These are phyloP conservation scores for Urocolius indicus DNA, from an alignment of 2,113 vertebrate species.

Conservation along the genomic window DNA sequence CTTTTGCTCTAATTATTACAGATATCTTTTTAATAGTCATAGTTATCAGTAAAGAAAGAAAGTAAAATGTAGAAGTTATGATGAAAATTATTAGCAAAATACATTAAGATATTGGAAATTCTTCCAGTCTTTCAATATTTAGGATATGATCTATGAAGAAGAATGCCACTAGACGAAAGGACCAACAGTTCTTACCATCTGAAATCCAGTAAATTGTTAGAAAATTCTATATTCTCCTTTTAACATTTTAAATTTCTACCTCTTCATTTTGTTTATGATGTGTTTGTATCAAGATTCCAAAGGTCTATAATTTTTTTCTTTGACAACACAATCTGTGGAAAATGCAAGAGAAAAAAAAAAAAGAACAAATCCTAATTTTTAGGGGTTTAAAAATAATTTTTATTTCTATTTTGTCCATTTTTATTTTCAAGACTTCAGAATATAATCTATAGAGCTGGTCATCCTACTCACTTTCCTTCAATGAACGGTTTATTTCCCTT, in stretches of 20 bases:
- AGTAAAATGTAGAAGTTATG: background rate
- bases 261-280: background rate
- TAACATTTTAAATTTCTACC: background rate
- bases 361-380: background rate
- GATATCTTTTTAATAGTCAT: background rate
- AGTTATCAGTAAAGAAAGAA: conserved; percentile 12
- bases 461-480: background rate
- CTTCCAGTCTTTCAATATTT: background rate
- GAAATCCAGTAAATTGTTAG: background rate
- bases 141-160: background rate
- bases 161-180: background rate
- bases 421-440: background rate
- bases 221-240: background rate
- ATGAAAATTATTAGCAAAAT: background rate
- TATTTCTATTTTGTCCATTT: background rate
- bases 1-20: background rate
- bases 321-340: background rate
- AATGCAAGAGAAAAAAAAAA: background rate
- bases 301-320: background rate
- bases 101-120: background rate
- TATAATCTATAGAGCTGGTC: background rate
- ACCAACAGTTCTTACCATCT: background rate
- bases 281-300: background rate
- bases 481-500: background rate
- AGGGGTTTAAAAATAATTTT: background rate